Evolutionary conservation across 2,113 vertebrate genomes (phyloP).

Genomic region (Entomyzon cyanotis): DNA sequence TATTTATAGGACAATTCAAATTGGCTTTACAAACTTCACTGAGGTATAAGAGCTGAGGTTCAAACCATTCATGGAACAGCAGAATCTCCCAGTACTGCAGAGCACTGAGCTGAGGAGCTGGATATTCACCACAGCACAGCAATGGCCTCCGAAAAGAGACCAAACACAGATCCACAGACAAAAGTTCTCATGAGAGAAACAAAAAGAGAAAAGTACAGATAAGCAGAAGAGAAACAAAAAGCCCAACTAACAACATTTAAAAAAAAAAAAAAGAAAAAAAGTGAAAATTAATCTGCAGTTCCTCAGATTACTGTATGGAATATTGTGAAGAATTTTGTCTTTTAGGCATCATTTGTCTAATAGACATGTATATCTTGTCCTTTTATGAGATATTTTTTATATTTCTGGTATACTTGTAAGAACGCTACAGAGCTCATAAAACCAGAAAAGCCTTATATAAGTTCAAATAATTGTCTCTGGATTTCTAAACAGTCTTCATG

Average conservation of each 20-base stretch:
- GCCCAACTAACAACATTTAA: fast-evolving
- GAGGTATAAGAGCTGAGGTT: background rate
- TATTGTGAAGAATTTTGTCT: background rate
- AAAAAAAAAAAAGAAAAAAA: background rate
- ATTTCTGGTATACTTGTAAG: background rate
- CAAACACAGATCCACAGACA: background rate
- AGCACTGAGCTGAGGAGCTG: background rate
- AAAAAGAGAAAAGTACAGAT: background rate
- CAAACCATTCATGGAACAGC: fast-evolving
- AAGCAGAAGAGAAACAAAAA: background rate
- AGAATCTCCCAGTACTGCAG: background rate
- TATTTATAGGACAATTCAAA: background rate
- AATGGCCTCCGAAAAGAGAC: background rate
- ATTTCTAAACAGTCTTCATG: background rate
- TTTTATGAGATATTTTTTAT: background rate
- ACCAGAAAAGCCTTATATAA: background rate
- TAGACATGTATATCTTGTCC: background rate
- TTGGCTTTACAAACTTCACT: background rate
- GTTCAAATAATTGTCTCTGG: background rate
- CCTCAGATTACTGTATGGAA: background rate
- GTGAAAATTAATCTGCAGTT: background rate
- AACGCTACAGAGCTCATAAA: background rate
- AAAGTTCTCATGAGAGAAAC: background rate
- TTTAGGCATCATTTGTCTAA: background rate
- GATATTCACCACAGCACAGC: background rate